Percentiles rank a stretch among this genome's conserved stretches.
These are phyloP conservation scores for Oxytorus armatus DNA, from an alignment of 2,888 invertebrate genomes.

Conservation along the genomic window DNA sequence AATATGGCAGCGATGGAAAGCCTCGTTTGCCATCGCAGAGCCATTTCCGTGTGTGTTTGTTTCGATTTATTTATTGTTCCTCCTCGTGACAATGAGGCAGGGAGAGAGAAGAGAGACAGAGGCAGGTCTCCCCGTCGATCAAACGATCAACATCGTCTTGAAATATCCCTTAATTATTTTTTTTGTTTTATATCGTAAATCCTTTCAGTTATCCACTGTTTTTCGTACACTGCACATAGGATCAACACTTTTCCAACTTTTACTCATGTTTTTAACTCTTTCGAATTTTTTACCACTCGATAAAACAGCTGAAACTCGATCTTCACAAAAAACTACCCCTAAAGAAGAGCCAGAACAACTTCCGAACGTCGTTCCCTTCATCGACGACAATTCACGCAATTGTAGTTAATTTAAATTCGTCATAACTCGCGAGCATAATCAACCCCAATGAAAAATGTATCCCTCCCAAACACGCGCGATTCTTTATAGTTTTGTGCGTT, in stretches of 20 bases:
- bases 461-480: too few relatives aligned
- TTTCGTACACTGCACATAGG: slow-evolving; percentile 53
- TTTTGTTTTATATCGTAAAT: neutral
- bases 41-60: slow-evolving; percentile 79
- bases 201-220: slow-evolving; percentile 4
- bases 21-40: slow-evolving; percentile 84
- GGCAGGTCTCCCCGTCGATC: slow-evolving; percentile 51
- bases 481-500: too few relatives aligned
- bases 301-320: too few relatives aligned
- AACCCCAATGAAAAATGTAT: too few relatives aligned
- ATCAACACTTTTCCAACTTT: slow-evolving; percentile 25
- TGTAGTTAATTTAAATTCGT: too few relatives aligned
- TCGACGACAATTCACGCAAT: too few relatives aligned
- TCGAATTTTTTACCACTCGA: neutral
- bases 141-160: slow-evolving; percentile 74
- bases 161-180: slow-evolving; percentile 14
- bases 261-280: slow-evolving; percentile 11
- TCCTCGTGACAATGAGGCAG: neutral
- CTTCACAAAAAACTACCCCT: too few relatives aligned
- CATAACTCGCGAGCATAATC: too few relatives aligned
- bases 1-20: slow-evolving; percentile 83
- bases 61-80: slow-evolving; percentile 2
- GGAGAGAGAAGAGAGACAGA: neutral
- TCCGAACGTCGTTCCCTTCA: too few relatives aligned
- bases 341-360: too few relatives aligned